Base-by-base conservation (phyloP, 2,113 vertebrate genomes). In the Daubentonia madagascariensis region DNA sequence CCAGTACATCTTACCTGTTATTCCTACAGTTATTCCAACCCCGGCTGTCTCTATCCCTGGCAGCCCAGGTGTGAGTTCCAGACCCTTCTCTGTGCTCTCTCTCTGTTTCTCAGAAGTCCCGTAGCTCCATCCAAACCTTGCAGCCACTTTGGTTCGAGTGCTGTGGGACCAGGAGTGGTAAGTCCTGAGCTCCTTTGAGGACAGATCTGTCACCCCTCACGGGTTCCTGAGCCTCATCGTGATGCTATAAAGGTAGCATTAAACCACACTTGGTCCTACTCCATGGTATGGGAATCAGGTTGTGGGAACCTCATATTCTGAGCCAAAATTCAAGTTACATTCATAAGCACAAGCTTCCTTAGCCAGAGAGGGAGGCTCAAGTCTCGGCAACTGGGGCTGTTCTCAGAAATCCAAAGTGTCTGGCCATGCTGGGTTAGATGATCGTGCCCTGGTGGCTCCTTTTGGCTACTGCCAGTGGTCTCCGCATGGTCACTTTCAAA, bases 51-150 rank as follows among this genome's bases (percentile, higher is more conserved):
- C 32, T 9, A 43, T 3, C 16, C 28, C 8, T 75, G 22, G 37
- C 9, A 65, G 48, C 50, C 35, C 37, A 25, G 11, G 3, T 61
- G 11, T 79, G 76, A 59, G 35, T 61, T 61, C 28, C 23, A 52
- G 22, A 32, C 7, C 54, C 50, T 78, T 45, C 37, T 40, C 17
- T 18, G 1, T 11, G 37, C 2, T 40, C 75, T 65, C 28, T 63
- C 1, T 22, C 0, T 78, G 7, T 57, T 35, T 75, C 3, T 2
- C 16, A 1, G 23, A n/a, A n/a, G n/a, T n/a, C n/a, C 23, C n/a
- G n/a, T 59, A 5, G 11, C 23, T 35, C 83, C 32, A 35, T 37
- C 20, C 3, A 43, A 37, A 76, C 37, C 52, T 40, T 75, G 35
- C 22, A 87, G 13, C 40, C 25, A 3, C 18, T 87, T 35, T 70